Base-by-base conservation (phyloP, 2,113 vertebrate species). In the Symphodus melops region DNA sequence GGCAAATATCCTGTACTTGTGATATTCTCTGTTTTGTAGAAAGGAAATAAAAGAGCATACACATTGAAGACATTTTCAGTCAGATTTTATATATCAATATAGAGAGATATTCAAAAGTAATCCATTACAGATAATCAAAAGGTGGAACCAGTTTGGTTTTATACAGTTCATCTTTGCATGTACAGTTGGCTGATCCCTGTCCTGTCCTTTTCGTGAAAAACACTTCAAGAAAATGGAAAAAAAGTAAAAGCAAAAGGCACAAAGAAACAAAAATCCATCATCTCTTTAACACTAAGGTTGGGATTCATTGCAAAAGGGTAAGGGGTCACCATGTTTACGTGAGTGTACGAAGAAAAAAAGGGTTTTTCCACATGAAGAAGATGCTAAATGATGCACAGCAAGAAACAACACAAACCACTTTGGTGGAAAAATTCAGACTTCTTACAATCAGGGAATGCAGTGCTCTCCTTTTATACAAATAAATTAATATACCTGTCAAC, bases 51-150 rank as follows among this genome's bases (percentile, higher is more conserved):
- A 77, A 75, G 58, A 17, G 51, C 33, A 82, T 42, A 68, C 63
- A 41, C 11, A 25, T 25, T 2, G 11, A 69, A 12, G 62, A 72
- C 2, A 14, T 82, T 91, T 90, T 85, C 61, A 83, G 60, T 84
- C 75, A 54, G 55, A 81, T 88, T 93, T 94, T 94, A 93, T 94
- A 89, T 94, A 94, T 63, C 89, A 94, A 94, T 94, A 89, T 92
- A 93, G 85, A 94, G 88, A 92, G 87, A 91, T 92, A 90, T 93
- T 86, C 71, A 86, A 91, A 93, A 91, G 79, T 88, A 86, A 83
- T 84, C 79, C 79, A 82, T 91, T 82, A 91, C 86, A 88, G 69
- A 88, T 90, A 91, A 92, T 86, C 79, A 86, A 87, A 88, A 88
- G 79, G 81, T 86, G 81, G 83, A 89, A 91, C 87, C 85, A 87